A percentile compares a stretch with the other conserved stretches of the same genome.
Evolutionary conservation across 2,797 vertebrate species (phyloP).

Genomic region (Rhinella marina): DNA sequence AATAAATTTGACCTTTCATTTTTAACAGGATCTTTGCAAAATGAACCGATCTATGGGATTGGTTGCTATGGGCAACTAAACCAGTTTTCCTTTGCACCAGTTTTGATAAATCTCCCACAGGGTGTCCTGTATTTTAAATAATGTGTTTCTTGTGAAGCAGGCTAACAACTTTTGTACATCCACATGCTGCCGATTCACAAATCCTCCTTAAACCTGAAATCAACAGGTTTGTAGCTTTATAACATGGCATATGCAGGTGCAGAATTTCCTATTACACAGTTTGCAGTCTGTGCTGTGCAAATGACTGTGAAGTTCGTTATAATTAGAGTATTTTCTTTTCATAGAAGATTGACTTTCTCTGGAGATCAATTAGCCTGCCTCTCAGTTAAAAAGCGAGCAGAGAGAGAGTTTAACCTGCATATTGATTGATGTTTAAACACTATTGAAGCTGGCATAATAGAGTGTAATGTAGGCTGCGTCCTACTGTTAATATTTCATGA

Average conservation of each 20-base stretch:
- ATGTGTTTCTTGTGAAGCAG: background rate
- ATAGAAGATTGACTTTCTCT: constrained; percentile 70
- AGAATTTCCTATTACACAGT: constrained; percentile 55
- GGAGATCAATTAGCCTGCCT: constrained; percentile 78
- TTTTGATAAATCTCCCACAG: too few relatives aligned
- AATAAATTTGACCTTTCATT: too few relatives aligned
- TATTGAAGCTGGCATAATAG: constrained; percentile 64
- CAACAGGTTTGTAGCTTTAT: constrained; percentile 50
- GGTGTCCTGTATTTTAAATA: background rate
- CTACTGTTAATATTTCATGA: constrained; percentile 62
- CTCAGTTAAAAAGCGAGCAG: constrained; percentile 72
- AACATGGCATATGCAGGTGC: constrained; percentile 45
- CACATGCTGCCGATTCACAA: constrained; percentile 14
- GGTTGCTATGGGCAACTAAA: too few relatives aligned
- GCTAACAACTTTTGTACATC: background rate
- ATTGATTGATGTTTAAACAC: constrained; percentile 74
- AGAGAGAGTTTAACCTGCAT: constrained; percentile 76
- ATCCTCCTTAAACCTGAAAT: constrained; percentile 13
- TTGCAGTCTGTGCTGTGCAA: constrained; percentile 54
- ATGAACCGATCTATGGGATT: too few relatives aligned
- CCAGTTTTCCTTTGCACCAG: too few relatives aligned
- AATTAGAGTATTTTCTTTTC: constrained; percentile 72
- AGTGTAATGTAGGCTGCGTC: constrained; percentile 51
- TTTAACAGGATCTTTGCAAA: too few relatives aligned
- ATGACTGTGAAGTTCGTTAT: constrained; percentile 69